These are phyloP conservation scores for Bucco capensis DNA, from an alignment of 2,113 vertebrate species.

Conservation along the genomic window DNA sequence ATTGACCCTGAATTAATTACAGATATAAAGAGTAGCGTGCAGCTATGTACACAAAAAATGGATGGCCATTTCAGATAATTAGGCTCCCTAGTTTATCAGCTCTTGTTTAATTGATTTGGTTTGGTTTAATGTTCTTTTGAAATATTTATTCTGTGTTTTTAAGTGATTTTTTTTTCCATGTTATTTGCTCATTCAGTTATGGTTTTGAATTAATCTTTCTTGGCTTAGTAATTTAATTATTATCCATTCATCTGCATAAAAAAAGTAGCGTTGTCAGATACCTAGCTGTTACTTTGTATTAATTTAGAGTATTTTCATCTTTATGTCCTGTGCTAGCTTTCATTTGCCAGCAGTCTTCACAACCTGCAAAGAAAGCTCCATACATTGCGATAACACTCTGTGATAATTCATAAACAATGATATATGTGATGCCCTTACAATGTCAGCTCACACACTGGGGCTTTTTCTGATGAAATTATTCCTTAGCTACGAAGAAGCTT, in stretches of 20 bases:
- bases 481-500: background rate
- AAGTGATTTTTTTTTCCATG: background rate
- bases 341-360: background rate
- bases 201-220: background rate
- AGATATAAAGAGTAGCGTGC: background rate
- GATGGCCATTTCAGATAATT: slow-evolving; percentile 3
- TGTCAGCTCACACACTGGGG: background rate
- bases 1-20: background rate
- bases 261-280: background rate
- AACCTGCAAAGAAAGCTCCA: background rate
- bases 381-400: background rate
- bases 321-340: background rate
- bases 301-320: background rate
- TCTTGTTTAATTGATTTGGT: no score
- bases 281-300: background rate
- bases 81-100: background rate
- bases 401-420: background rate
- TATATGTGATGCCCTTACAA: background rate
- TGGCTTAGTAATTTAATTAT: background rate
- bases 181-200: background rate
- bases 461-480: background rate
- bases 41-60: background rate
- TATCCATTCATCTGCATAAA: background rate
- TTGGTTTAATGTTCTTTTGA: background rate
- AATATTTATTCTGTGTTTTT: background rate